Base-by-base conservation (phyloP, 2,888 invertebrate species). In the Drosophila peninsularis region DNA sequence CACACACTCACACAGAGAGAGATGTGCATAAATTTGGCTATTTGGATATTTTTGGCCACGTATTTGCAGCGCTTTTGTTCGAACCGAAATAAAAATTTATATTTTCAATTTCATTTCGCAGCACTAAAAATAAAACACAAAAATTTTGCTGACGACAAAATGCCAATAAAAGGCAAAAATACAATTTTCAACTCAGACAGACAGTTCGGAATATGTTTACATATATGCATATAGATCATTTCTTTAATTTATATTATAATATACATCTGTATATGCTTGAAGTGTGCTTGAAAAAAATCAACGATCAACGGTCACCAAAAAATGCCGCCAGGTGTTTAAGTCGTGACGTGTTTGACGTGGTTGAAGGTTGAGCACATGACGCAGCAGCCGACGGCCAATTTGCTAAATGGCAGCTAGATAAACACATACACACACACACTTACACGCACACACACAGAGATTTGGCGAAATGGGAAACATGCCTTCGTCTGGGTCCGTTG, bases 291-390 rank as follows among this genome's bases (percentile, higher is more conserved):
- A 44, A 37, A 32, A 42, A 17, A 19, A 49, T 27, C n/a, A n/a
- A 30, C 21, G 41, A 44, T 21, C 44, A 61, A 32, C 47, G 52
- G 84, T 72, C 80, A 62, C 71, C 47, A 64, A 64, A 65, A 63
- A 63, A 80, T 27, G 67, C 62, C 66, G 73, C 84, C 82, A 82
- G 89, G 82, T 89, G 89, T 83, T 77, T 69, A 47, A 67, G 67
- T 70, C 44, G 57, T 88, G 87, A 82, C 87, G 84, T 76, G 70
- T 65, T 85, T 71, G 30, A 30, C 30, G 30, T 30, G 41, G 27
- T 41, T 49, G 24, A 45, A 55, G 54, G 42, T 74, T 60, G 36
- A 75, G 54, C 47, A 57, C 39, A 50, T 32, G 39, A 69, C 39
- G 34, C 54, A 54, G 32, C 66, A 53, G 53, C 45, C 41, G 64